phyloP scores from a whole-genome alignment of 2,797 vertebrate genomes.

The Enteromius afrohamiltoni region DNA sequence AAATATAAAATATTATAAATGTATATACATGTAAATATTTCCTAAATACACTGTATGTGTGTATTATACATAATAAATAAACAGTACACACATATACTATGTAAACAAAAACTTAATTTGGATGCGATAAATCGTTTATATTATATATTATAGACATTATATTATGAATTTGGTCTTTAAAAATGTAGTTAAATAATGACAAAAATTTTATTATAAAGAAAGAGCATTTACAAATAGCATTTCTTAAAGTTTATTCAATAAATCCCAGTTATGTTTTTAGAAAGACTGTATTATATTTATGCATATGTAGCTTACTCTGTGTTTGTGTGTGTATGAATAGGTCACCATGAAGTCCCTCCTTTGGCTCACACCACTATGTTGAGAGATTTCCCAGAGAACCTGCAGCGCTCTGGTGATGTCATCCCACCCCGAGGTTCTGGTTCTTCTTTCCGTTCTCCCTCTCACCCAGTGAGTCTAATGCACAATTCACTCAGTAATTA shows the following conservation, averaged over 20 bases:
- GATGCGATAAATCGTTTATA: no score
- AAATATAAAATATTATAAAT: no score
- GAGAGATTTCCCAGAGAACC: slow-evolving; percentile 83
- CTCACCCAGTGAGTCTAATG: slow-evolving; percentile 77
- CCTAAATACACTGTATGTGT: no score
- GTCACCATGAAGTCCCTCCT: slow-evolving; percentile 92
- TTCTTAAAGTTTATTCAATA: no score
- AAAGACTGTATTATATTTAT: neutral
- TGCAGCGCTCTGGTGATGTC: slow-evolving; percentile 78
- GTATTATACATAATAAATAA: no score
- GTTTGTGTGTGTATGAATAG: slow-evolving; percentile 68
- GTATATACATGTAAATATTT: no score
- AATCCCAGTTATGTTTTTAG: neutral
- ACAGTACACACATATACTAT: no score
- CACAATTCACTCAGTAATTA: no score
- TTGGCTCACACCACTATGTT: slow-evolving; percentile 96
- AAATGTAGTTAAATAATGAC: neutral
- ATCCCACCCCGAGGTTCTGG: slow-evolving; percentile 72
- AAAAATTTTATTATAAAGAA: no score
- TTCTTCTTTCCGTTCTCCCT: slow-evolving; percentile 57
- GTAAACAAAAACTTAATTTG: no score
- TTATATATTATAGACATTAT: neutral
- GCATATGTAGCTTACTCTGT: slow-evolving; percentile 42
- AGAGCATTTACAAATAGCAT: no score
- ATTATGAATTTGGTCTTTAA: neutral